Evolutionary conservation across 2,113 vertebrate genomes (phyloP).

Genomic region (Apteryx mantelli): DNA sequence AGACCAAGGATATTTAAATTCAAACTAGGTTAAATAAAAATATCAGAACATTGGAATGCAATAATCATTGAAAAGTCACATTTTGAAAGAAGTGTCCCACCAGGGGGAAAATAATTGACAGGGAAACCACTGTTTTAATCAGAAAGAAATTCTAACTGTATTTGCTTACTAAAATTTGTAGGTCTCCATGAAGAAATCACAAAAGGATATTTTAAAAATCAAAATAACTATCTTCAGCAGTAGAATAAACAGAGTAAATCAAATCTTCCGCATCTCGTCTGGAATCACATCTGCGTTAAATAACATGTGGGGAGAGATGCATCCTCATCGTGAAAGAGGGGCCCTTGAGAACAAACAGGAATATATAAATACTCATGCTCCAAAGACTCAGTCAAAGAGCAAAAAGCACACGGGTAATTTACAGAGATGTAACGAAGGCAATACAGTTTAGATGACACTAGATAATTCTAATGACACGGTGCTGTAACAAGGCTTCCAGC

Average conservation of each 20-base stretch:
- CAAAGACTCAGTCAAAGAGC: not conserved
- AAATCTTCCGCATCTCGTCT: not conserved
- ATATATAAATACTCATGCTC: not conserved
- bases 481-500: not conserved
- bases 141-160: not conserved
- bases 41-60: fast-evolving
- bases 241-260: not conserved
- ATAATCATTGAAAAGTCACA: not conserved
- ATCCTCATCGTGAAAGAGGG: not conserved
- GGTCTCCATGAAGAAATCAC: not conserved
- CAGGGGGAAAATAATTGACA: not conserved
- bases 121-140: not conserved
- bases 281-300: not conserved
- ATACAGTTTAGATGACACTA: not conserved
- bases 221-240: not conserved
- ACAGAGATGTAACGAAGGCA: not conserved
- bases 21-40: not conserved
- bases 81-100: not conserved
- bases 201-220: not conserved
- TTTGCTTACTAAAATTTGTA: not conserved
- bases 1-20: not conserved
- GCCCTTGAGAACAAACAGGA: not conserved
- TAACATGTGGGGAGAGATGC: not conserved
- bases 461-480: not conserved
- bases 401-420: not conserved